These are phyloP conservation scores for Micoletzkya japonica DNA, from an alignment of 2,888 invertebrate species.

Conservation along the genomic window DNA sequence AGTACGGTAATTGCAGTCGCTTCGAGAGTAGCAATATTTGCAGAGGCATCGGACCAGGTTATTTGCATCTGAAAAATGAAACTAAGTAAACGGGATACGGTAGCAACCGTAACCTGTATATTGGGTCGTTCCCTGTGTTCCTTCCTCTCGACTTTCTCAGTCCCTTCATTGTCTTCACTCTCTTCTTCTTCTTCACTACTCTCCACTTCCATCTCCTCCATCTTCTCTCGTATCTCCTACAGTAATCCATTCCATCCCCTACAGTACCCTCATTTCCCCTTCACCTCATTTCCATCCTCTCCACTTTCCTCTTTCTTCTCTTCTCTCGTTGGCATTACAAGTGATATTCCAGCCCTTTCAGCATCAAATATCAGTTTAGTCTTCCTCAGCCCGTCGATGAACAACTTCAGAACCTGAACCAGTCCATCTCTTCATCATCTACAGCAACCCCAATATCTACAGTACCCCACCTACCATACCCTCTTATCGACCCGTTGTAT, in stretches of 20 bases:
- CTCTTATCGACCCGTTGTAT: slow-evolving; percentile 20
- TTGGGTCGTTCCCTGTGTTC: slow-evolving; percentile 4
- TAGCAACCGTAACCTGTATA: slow-evolving; percentile 3
- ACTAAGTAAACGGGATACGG: too few species aligned
- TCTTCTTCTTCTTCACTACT: slow-evolving; percentile 17
- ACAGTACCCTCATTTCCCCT: background rate
- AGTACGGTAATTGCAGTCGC: slow-evolving; percentile 15
- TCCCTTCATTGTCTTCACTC: slow-evolving; percentile 1
- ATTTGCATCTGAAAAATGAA: slow-evolving; percentile 27
- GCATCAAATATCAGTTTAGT: slow-evolving; percentile 28
- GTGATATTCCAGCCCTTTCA: slow-evolving; percentile 21
- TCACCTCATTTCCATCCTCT: background rate
- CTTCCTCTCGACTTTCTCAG: slow-evolving; percentile 5
- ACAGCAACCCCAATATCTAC: too few species aligned
- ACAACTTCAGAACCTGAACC: slow-evolving; percentile 28
- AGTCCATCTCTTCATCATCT: background rate
- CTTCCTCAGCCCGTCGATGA: slow-evolving; percentile 33
- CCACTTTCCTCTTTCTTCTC: background rate
- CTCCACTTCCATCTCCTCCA: slow-evolving; percentile 9
- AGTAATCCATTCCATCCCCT: background rate
- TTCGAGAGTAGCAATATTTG: slow-evolving; percentile 26
- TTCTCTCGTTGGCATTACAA: slow-evolving; percentile 15
- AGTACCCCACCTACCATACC: background rate
- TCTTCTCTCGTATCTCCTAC: background rate
- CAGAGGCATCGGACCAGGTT: slow-evolving; percentile 22